Conservation (phyloP, 2,113 vertebrate species). For the Cinclus mexicanus region DNA sequence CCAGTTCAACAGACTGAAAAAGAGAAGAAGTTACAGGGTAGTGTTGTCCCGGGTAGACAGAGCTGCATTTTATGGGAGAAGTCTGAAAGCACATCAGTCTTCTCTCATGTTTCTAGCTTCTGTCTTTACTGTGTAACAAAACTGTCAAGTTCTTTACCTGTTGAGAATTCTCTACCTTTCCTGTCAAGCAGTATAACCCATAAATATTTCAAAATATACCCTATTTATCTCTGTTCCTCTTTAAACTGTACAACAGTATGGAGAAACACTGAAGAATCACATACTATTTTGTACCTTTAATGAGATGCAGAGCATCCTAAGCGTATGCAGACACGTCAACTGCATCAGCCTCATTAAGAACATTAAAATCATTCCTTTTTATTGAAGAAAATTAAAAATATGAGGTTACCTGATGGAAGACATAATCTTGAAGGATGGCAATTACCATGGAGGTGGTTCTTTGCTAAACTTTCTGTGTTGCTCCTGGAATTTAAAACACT, state of each 20-base stretch:
- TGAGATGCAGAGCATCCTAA: background rate
- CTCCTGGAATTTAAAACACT: background rate
- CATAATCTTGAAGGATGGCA: background rate
- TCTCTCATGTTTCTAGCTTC: background rate
- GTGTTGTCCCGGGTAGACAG: background rate
- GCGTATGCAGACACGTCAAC: rapidly evolving
- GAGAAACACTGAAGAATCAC: background rate
- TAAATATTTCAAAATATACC: background rate
- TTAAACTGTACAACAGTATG: background rate
- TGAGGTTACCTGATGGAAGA: background rate
- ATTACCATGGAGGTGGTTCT: background rate
- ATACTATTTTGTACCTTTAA: background rate
- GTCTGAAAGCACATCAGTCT: background rate
- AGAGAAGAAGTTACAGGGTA: background rate
- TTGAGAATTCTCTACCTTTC: background rate
- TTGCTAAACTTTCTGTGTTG: background rate
- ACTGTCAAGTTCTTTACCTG: background rate
- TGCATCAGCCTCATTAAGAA: background rate
- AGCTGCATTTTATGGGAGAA: background rate
- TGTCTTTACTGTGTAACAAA: background rate
- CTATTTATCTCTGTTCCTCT: background rate
- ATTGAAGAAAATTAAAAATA: background rate
- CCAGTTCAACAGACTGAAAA: background rate
- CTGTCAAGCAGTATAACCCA: background rate
- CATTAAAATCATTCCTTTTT: background rate